phyloP scores from a whole-genome alignment of 2,113 vertebrate genomes.

The Vidua macroura region DNA sequence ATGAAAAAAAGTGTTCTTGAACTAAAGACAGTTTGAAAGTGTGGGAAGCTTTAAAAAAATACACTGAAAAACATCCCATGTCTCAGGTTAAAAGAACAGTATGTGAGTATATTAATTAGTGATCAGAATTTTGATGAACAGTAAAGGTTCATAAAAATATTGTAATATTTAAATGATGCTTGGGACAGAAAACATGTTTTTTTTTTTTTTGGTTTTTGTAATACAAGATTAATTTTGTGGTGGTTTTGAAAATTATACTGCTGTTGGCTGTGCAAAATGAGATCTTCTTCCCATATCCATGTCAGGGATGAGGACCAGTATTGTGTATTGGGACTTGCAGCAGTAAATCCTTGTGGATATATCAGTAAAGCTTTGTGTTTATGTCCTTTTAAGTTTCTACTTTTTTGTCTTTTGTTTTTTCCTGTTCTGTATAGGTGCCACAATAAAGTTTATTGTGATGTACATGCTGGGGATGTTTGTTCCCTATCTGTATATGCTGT shows the following conservation, averaged over 20 bases:
- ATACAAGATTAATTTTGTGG: not conserved
- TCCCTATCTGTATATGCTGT: constrained; percentile 89
- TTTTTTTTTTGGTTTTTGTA: not conserved
- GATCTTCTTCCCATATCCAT: not conserved
- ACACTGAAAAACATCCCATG: not conserved
- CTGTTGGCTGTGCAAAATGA: not conserved
- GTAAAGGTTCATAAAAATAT: not conserved
- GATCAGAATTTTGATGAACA: not conserved
- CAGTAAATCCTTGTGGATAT: not conserved
- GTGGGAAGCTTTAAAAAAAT: not conserved
- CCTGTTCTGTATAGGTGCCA: constrained; percentile 75
- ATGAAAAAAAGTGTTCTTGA: not conserved
- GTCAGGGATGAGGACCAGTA: not conserved
- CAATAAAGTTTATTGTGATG: constrained; percentile 80
- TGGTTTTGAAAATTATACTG: not conserved
- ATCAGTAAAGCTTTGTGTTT: not conserved
- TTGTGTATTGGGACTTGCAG: not conserved
- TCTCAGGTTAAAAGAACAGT: not conserved
- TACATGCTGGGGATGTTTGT: constrained; percentile 88
- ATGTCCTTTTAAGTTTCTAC: not conserved
- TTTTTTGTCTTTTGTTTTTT: not conserved
- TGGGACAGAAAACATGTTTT: not conserved
- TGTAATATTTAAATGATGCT: not conserved
- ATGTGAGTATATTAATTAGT: not conserved
- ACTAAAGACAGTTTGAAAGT: not conserved